Base-by-base conservation (phyloP, 2,797 vertebrate species). In the Synanceia verrucosa region DNA sequence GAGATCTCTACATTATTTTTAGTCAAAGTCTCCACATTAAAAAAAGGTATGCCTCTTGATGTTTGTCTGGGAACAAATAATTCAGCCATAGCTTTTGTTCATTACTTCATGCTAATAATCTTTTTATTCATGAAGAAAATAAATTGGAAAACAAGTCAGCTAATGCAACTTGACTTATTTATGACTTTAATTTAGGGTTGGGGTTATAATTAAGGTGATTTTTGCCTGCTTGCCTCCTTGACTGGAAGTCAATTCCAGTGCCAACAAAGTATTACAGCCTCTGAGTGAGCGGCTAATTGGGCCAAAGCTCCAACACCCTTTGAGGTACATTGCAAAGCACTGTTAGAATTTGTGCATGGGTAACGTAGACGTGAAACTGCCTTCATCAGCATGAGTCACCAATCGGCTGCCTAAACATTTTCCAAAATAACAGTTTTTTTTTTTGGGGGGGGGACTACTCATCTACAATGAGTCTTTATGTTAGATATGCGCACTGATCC, bases 281-380 rank as follows among this genome's bases (percentile, higher is more conserved):
- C 33, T 41, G 57, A 59, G 29, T 41, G 39, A 69, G 67, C 4
- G 12, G 28, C 56, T 41, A 70, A 76, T 83, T 83, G 65, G 55
- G 43, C 59, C 72, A 52, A 60, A 70, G 24, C 62, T 70, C 23
- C 13, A 52, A 78, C 34, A 50, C n/a, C 8, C 37, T 64, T 46
- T 26, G 34, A 81, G 65, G 57, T 69, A 74, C 79, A 59, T 24
- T 16, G 37, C 74, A 59, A 76, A 81, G 77, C 79, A 81, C 26
- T 79, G 68, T 57, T 21, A 64, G 29, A 12, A 73, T 67, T 73
- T 65, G 36, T 79, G 67, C 57, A 81, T 75, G 39, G 26, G 65
- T 76, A 81, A 78, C 79, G 31, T 24, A 43, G n/a, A 48, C 29
- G 56, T 28, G 21, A 68, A 57, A 13, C 43, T 28, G 34, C 11